Base-by-base conservation (phyloP, 2,888 invertebrate genomes). In the Stomorhina lunata region DNA sequence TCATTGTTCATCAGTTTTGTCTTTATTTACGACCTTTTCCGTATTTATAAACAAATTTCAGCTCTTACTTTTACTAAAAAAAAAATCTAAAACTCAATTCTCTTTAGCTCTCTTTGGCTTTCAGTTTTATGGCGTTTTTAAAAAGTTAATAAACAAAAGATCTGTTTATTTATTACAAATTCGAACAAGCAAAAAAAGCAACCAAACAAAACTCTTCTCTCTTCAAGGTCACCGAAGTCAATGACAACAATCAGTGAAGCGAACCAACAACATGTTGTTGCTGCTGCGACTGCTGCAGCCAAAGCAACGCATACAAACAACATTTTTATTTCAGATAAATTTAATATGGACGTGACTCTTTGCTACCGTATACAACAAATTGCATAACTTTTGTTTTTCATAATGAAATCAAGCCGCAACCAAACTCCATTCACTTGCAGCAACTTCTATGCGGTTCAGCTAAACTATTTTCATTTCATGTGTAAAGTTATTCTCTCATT, bases 141-240 rank as follows among this genome's bases (percentile, higher is more conserved):
- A 17, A n/a, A 37, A 22, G 6, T 55, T 9, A 43, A 75, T 40
- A 48, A 50, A 27, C 34, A 71, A 61, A n/a, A 50, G 4, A 72
- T 57, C 10, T 2, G 17, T 73, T 73, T n/a, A n/a, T 59, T 63
- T 9, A 29, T 48, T 45, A 45, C 27, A 65, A 43, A n/a, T 32
- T 12, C 12, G 29, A 71, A 25, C 43, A 27, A 17, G 12, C 22
- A 53, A 61, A 37, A 20, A 53, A 37, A 59, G 25, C 48, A 5
- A 22, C 15, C 7, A 37, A 32, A n/a, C 7, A 57, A 29, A 53
- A 43, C 63, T 48, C 17, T 50, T 59, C 71, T 82, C 81, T 79
- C 53, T 66, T 79, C 82, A 82, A 78, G 81, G 81, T 78, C 81
- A 53, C 17, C 1, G 25, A 66, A 66, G 75, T 71, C 71, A 79